Evolutionary conservation across 1,140 invertebrate species (phyloP).

Genomic region (Drosophila melanica): DNA sequence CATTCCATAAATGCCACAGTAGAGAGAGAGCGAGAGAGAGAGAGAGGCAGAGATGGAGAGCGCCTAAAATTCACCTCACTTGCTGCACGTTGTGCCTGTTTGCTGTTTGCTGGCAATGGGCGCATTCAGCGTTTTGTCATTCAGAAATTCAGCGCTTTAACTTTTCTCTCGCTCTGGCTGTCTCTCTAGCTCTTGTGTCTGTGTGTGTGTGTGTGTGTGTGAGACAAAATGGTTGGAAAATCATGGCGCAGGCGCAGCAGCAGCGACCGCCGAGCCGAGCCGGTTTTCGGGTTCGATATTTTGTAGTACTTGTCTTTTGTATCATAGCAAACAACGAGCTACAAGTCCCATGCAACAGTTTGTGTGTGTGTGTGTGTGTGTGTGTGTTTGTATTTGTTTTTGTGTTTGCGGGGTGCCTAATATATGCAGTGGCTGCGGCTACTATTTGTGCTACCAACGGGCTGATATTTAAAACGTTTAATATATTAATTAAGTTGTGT

Average conservation of each 20-base stretch:
- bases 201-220: slow-evolving; percentile 31
- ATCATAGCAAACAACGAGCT: slow-evolving; percentile 36
- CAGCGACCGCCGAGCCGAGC: slow-evolving; percentile 39
- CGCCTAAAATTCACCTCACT: slow-evolving; percentile 61
- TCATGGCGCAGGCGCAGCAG: slow-evolving; percentile 59
- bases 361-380: slow-evolving; percentile 5
- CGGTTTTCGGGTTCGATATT: slow-evolving; percentile 64
- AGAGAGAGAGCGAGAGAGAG: slow-evolving; percentile 12
- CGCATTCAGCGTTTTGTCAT: slow-evolving; percentile 59
- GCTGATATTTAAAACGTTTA: slow-evolving; percentile 44
- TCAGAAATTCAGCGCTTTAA: slow-evolving; percentile 68
- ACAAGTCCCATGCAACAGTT: slow-evolving; percentile 6
- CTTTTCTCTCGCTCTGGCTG: slow-evolving; percentile 19
- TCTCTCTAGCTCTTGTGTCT: slow-evolving; percentile 4
- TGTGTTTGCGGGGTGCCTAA: slow-evolving; percentile 39
- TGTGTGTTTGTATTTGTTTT: slow-evolving; percentile 12
- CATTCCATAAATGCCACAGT: slow-evolving; percentile 76
- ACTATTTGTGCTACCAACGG: slow-evolving; percentile 38
- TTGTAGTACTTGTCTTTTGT: slow-evolving; percentile 35
- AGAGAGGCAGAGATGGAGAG: slow-evolving; percentile 5
- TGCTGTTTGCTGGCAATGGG: slow-evolving; percentile 17
- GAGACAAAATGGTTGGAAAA: slow-evolving; percentile 82
- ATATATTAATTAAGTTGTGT: slow-evolving; percentile 77
- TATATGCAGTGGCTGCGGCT: slow-evolving; percentile 37
- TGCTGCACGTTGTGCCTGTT: slow-evolving; percentile 29